phyloP scores from a whole-genome alignment of 2,113 vertebrate genomes.

The Hiodon tergisus region DNA sequence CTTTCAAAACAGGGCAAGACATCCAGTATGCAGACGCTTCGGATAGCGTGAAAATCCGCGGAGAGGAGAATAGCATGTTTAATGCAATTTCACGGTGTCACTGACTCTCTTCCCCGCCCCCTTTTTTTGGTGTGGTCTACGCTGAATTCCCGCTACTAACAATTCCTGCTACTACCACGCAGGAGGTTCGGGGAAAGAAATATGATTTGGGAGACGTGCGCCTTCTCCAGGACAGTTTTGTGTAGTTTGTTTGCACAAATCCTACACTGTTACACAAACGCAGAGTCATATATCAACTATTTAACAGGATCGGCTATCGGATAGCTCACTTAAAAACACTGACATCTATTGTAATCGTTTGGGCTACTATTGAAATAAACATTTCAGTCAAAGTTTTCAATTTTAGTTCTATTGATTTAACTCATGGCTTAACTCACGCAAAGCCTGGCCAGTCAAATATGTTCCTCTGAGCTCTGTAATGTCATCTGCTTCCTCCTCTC shows the following conservation, averaged over 20 bases:
- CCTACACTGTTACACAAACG: constrained; percentile 5
- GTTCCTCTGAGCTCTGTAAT: too few species aligned
- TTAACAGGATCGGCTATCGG: too few species aligned
- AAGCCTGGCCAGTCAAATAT: too few species aligned
- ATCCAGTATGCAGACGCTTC: constrained; percentile 27
- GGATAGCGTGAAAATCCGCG: constrained; percentile 29
- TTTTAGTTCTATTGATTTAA: too few species aligned
- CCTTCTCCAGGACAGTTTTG: constrained; percentile 26
- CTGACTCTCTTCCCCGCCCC: constrained; percentile 38
- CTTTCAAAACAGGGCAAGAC: constrained; percentile 22
- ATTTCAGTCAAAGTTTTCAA: too few species aligned
- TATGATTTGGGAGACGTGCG: constrained; percentile 28
- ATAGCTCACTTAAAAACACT: too few species aligned
- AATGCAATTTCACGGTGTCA: constrained; percentile 43
- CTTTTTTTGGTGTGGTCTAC: constrained; percentile 23
- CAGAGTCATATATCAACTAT: too few species aligned
- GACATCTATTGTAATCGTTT: too few species aligned
- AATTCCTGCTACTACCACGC: constrained; percentile 25
- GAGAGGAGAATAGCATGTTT: constrained; percentile 42
- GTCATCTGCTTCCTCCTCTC: too few species aligned
- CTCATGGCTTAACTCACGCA: too few species aligned
- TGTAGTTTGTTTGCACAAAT: constrained; percentile 2
- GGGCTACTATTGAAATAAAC: too few species aligned
- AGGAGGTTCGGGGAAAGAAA: constrained; percentile 23
- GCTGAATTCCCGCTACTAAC: constrained; percentile 19